Percentiles rank a stretch among this genome's conserved stretches.
Evolutionary conservation across 2,888 invertebrate genomes (phyloP).

Genomic region (Nezara viridula): DNA sequence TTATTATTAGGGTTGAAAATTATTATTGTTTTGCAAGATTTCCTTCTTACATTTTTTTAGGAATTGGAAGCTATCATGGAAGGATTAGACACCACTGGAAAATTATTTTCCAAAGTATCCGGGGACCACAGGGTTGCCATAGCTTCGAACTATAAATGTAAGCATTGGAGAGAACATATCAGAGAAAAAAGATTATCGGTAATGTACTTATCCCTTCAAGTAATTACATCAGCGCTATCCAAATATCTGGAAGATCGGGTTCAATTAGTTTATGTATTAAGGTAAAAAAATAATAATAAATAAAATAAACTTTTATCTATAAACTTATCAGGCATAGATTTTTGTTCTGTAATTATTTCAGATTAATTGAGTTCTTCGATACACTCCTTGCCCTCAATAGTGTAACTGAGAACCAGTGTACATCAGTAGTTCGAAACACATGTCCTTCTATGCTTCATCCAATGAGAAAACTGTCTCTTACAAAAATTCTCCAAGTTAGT

Average conservation of each 20-base stretch:
- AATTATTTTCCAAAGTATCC: conserved; percentile 62
- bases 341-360: conserved; percentile 67
- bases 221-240: conserved; percentile 62
- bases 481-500: conserved; percentile 80
- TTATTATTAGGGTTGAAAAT: not conserved
- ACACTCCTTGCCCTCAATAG: conserved; percentile 72
- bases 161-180: conserved; percentile 63
- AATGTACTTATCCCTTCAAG: conserved; percentile 65
- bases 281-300: conserved; percentile 59
- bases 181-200: conserved; percentile 64
- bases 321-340: not conserved
- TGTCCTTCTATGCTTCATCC: conserved; percentile 81
- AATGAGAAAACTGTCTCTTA: conserved; percentile 79
- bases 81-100: conserved; percentile 60
- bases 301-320: not conserved
- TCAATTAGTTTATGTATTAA: conserved; percentile 63
- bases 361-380: conserved; percentile 77
- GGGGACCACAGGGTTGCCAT: conserved; percentile 62
- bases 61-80: conserved; percentile 61
- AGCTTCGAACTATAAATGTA: conserved; percentile 63
- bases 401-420: conserved; percentile 72
- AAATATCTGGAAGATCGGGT: conserved; percentile 62
- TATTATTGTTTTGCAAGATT: too few species aligned
- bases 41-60: too few species aligned
- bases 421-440: conserved; percentile 80